These are phyloP conservation scores for Triplophysa tibetana DNA, from an alignment of 2,113 vertebrate species.

Conservation along the genomic window DNA sequence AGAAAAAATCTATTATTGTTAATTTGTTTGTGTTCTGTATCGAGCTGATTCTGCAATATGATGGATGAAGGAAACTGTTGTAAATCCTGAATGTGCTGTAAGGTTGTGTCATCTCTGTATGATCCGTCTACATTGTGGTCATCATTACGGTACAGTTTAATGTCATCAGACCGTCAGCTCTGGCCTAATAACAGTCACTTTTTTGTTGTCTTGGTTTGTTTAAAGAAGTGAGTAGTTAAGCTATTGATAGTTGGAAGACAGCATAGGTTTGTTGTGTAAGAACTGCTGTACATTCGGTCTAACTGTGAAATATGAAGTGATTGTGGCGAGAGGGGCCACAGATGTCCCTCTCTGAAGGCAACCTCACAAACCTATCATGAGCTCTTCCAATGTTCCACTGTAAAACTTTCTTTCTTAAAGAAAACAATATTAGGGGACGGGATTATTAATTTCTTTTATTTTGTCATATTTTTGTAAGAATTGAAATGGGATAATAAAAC, in stretches of 20 bases:
- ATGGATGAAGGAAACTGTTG: neutral
- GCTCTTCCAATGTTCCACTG: constrained; percentile 81
- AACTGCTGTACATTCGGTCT: constrained; percentile 50
- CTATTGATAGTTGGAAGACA: constrained; percentile 19
- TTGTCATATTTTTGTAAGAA: constrained; percentile 99
- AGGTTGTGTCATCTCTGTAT: neutral
- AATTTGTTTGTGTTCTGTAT: neutral
- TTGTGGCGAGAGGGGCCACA: constrained; percentile 41
- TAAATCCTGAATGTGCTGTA: neutral
- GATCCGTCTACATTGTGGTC: neutral
- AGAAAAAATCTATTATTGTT: neutral
- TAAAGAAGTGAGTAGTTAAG: constrained; percentile 11
- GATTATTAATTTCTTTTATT: constrained; percentile 97
- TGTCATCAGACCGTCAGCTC: neutral
- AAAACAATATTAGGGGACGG: constrained; percentile 70
- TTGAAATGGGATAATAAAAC: constrained; percentile 94
- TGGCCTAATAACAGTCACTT: neutral
- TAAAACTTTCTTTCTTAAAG: constrained; percentile 67
- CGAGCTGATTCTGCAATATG: neutral
- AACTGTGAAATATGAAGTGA: constrained; percentile 53
- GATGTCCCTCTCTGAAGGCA: constrained; percentile 59
- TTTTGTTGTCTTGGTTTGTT: constrained; percentile 1
- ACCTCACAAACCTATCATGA: constrained; percentile 69
- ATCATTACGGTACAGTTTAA: neutral
- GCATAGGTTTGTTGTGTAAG: constrained; percentile 40